phyloP scores from a whole-genome alignment of 2,797 vertebrate genomes.

The Orientallactaga sibirica region DNA sequence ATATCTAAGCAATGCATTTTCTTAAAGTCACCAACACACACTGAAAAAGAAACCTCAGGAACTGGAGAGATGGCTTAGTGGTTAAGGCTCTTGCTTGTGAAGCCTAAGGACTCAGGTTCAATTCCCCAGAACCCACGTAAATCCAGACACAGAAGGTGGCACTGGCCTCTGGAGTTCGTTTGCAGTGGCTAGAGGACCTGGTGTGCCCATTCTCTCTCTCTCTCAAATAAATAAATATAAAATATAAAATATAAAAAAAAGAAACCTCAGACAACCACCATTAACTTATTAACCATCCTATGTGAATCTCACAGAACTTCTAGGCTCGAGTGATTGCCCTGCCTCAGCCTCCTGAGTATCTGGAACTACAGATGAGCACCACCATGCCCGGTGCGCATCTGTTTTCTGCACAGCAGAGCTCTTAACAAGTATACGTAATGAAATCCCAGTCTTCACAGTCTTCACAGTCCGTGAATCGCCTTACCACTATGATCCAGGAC shows the following conservation, averaged over 20 bases:
- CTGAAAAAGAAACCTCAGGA: conserved; percentile 31
- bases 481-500: conserved; percentile 98
- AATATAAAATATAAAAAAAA: conserved; percentile 10
- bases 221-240: background rate
- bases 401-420: background rate
- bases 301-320: background rate
- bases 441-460: background rate
- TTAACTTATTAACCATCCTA: background rate
- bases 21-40: background rate
- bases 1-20: conserved; percentile 12
- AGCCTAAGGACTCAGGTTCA: too few species aligned
- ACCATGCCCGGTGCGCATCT: background rate
- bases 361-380: background rate
- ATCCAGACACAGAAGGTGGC: too few species aligned
- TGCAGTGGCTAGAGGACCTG: too few species aligned
- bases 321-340: background rate
- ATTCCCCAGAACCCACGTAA: too few species aligned
- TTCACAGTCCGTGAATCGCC: conserved; percentile 55
- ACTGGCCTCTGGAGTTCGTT: too few species aligned
- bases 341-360: background rate
- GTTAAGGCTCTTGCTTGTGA: too few species aligned
- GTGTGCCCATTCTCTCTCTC: too few species aligned
- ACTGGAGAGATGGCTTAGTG: too few species aligned
- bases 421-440: background rate
- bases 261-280: background rate